phyloP scores from a whole-genome alignment of 2,113 vertebrate genomes.

The Geothlypis trichas region DNA sequence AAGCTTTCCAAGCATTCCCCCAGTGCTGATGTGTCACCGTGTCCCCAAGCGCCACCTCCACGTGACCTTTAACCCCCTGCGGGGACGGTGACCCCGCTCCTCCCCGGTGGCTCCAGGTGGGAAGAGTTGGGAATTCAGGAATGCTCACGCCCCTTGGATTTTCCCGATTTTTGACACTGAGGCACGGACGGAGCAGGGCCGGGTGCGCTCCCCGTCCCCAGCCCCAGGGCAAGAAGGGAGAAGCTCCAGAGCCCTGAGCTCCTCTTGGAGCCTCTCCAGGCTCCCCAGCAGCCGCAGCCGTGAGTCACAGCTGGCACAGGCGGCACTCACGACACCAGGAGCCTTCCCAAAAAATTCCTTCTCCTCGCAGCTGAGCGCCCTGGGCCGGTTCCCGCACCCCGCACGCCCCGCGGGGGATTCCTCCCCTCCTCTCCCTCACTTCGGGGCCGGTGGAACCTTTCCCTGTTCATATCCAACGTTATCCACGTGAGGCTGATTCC shows the following conservation, averaged over 20 bases:
- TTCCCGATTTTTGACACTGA: not conserved
- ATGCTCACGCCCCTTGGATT: fast-evolving
- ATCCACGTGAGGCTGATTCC: fast-evolving
- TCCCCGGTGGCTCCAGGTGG: fast-evolving
- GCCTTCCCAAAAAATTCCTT: not conserved
- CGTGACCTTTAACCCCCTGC: fast-evolving
- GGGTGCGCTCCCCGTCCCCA: not conserved
- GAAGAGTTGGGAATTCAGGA: not conserved
- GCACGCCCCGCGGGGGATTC: fast-evolving
- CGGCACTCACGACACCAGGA: not conserved
- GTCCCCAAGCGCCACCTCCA: not conserved
- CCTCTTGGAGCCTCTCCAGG: not conserved
- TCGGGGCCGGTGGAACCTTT: not conserved
- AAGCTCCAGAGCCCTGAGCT: not conserved
- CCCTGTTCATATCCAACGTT: fast-evolving
- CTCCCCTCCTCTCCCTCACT: fast-evolving
- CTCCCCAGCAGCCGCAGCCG: not conserved
- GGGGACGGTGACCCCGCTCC: not conserved
- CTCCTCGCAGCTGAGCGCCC: not conserved
- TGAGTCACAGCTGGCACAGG: constrained; percentile 48
- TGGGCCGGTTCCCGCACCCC: not conserved
- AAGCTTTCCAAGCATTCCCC: no score
- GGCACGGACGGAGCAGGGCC: not conserved
- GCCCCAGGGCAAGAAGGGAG: not conserved
- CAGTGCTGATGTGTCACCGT: not conserved